These are phyloP conservation scores for Shinisaurus crocodilurus DNA, from an alignment of 2,113 vertebrate genomes.

Conservation along the genomic window DNA sequence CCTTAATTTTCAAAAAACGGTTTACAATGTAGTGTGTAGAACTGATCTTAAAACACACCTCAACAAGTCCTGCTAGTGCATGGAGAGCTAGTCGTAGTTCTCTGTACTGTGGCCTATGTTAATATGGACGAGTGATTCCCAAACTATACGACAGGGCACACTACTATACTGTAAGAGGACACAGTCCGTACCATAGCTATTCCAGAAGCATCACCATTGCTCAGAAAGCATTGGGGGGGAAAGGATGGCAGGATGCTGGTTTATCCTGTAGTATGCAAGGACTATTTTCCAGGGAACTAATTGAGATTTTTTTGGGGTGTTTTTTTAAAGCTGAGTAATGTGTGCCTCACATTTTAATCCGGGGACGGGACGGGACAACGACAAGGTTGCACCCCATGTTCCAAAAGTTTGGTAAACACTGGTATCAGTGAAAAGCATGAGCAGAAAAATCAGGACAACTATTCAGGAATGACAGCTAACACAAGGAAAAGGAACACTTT, in stretches of 20 bases:
- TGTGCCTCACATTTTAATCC: background rate
- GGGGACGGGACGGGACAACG: no score
- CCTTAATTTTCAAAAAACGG: background rate
- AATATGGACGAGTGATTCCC: background rate
- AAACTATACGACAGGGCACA: background rate
- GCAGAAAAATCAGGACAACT: background rate
- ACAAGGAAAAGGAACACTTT: background rate
- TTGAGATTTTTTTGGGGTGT: background rate
- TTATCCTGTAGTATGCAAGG: background rate
- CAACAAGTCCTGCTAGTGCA: background rate
- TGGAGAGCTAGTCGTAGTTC: background rate
- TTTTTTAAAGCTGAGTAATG: background rate
- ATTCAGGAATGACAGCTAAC: background rate
- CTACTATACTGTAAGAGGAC: background rate
- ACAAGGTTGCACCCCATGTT: background rate
- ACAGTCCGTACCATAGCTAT: background rate
- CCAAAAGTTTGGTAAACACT: background rate
- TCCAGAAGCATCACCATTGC: background rate
- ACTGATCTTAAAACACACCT: background rate
- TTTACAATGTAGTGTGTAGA: background rate
- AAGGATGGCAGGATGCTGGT: background rate
- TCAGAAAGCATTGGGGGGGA: background rate
- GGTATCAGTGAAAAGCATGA: background rate
- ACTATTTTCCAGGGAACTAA: background rate
- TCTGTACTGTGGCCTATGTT: background rate